A percentile compares a stretch with the other conserved stretches of the same genome.
These are phyloP conservation scores for Tinea pellionella DNA, from an alignment of 2,888 invertebrate species.

Conservation along the genomic window DNA sequence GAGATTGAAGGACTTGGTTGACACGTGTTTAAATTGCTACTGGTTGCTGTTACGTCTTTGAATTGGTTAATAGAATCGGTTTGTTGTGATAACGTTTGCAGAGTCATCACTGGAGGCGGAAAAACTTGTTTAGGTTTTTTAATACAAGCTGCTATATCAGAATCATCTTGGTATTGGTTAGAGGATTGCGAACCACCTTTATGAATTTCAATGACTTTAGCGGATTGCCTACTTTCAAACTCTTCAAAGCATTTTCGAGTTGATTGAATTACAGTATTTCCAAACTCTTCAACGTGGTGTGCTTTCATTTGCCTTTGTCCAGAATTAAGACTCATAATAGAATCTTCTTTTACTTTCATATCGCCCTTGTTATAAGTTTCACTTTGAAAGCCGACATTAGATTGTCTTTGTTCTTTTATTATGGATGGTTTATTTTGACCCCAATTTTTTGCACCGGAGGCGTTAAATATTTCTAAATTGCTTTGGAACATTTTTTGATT, in stretches of 20 bases:
- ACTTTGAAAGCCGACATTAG: conserved; percentile 58
- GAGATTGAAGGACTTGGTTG: conserved; percentile 61
- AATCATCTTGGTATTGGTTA: conserved; percentile 38
- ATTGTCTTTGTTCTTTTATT: conserved; percentile 55
- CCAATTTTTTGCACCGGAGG: conserved; percentile 36
- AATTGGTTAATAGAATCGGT: conserved; percentile 51
- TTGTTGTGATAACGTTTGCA: conserved; percentile 40
- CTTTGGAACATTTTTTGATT: conserved; percentile 50
- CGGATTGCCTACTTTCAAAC: conserved; percentile 74
- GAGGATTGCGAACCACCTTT: conserved; percentile 50
- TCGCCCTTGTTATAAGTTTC: conserved; percentile 55
- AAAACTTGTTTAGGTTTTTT: conserved; percentile 51
- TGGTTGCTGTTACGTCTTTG: conserved; percentile 49
- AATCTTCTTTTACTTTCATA: conserved; percentile 46
- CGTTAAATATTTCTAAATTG: conserved; percentile 36
- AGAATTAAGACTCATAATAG: conserved; percentile 48
- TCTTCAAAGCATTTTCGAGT: conserved; percentile 75
- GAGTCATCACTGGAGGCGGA: conserved; percentile 51
- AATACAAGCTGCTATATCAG: conserved; percentile 43
- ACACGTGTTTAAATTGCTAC: conserved; percentile 47
- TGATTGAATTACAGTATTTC: conserved; percentile 72
- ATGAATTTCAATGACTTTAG: conserved; percentile 73
- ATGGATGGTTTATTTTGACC: conserved; percentile 51
- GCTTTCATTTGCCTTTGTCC: conserved; percentile 54
- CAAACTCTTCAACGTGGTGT: conserved; percentile 65